Evolutionary conservation across 2,797 vertebrate species (phyloP).

Genomic region (Sarcophilus harrisii): DNA sequence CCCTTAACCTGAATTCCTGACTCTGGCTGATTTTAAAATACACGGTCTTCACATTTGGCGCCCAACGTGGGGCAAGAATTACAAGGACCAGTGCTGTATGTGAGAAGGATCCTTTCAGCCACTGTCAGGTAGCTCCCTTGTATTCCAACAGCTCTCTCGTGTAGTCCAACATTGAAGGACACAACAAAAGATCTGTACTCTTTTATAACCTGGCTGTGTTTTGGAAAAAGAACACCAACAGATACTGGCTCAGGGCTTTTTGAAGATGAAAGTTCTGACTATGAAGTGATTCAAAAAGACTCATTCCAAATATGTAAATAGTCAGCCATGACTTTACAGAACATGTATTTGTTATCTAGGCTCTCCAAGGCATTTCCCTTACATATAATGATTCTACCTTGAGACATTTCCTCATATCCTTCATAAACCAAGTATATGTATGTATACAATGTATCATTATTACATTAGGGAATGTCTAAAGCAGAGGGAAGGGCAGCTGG

Average conservation of each 20-base stretch:
- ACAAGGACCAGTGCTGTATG: too few species aligned
- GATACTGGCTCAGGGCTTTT: not conserved
- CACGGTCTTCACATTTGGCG: too few species aligned
- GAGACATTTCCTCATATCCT: not conserved
- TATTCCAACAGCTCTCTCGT: too few species aligned
- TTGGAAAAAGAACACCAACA: too few species aligned
- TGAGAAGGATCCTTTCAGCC: too few species aligned
- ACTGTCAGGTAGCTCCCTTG: too few species aligned
- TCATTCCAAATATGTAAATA: not conserved
- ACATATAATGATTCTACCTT: not conserved
- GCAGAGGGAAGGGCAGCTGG: not conserved
- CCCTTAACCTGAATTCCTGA: too few species aligned
- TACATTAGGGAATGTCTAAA: not conserved
- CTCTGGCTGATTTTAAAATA: too few species aligned
- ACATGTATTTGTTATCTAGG: not conserved
- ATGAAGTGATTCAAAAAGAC: not conserved
- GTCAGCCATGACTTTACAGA: not conserved
- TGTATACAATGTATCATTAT: not conserved
- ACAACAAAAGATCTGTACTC: too few species aligned
- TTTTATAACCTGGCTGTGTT: too few species aligned
- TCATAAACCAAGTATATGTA: not conserved
- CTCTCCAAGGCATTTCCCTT: not conserved
- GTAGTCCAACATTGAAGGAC: too few species aligned
- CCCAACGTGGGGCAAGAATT: too few species aligned
- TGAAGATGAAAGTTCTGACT: not conserved